A percentile compares a stretch with the other conserved stretches of the same genome.
phyloP scores from a whole-genome alignment of 2,797 vertebrate species.

The Tiaroga cobitis region DNA sequence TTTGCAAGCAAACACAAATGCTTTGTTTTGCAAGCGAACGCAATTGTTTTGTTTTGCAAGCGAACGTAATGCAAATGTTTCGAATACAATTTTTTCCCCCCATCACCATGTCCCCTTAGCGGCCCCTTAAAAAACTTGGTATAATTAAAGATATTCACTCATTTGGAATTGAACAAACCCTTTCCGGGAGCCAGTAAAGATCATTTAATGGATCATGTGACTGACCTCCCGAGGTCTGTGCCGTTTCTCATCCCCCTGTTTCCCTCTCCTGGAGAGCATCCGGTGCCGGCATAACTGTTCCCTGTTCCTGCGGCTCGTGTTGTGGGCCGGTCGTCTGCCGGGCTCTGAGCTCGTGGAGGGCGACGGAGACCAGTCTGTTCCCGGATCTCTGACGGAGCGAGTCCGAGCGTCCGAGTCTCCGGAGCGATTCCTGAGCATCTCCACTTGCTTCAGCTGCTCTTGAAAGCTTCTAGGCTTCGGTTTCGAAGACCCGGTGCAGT shows the following conservation, averaged over 20 bases:
- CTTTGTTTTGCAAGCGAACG: too few relatives aligned
- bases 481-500: neutral
- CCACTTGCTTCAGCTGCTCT: neutral
- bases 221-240: slow-evolving; percentile 24
- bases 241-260: neutral
- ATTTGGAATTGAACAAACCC: neutral
- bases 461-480: neutral
- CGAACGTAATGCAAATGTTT: neutral
- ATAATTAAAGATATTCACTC: neutral
- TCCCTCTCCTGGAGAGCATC: slow-evolving; percentile 29
- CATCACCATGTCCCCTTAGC: neutral
- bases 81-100: rapidly evolving
- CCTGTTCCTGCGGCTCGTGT: slow-evolving; percentile 4
- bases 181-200: neutral
- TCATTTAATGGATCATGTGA: neutral
- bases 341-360: slow-evolving; percentile 4
- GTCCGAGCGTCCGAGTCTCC: neutral
- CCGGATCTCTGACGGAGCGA: slow-evolving; percentile 32
- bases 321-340: neutral
- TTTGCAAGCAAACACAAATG: too few relatives aligned
- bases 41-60: too few relatives aligned
- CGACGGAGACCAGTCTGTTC: slow-evolving; percentile 47
- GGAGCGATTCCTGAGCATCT: neutral
- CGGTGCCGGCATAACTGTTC: slow-evolving; percentile 46
- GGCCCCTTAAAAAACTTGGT: neutral